A percentile compares a stretch with the other conserved stretches of the same genome.
These are phyloP conservation scores for Leptoclinus maculatus DNA, from an alignment of 2,797 vertebrate genomes.

Conservation along the genomic window DNA sequence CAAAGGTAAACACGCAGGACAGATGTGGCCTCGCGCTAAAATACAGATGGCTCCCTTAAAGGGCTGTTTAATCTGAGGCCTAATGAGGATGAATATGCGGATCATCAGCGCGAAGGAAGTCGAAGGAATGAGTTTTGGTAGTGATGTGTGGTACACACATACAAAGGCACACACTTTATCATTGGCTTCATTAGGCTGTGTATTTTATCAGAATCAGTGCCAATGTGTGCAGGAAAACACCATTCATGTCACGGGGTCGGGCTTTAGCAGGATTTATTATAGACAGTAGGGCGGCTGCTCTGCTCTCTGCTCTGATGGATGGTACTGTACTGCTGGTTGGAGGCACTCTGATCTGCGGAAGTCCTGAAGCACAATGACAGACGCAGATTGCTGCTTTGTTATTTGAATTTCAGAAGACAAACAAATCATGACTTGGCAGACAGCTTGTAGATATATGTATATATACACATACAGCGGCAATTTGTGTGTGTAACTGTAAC, in stretches of 20 bases:
- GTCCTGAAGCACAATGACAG: constrained; percentile 43
- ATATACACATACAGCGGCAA: neutral
- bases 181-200: constrained; percentile 72
- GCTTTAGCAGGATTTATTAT: constrained; percentile 76
- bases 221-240: constrained; percentile 73
- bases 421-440: constrained; percentile 47
- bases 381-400: constrained; percentile 52
- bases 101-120: constrained; percentile 71
- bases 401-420: constrained; percentile 53
- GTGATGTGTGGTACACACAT: constrained; percentile 40
- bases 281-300: constrained; percentile 61
- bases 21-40: constrained; percentile 84
- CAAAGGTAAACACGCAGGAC: constrained; percentile 77
- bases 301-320: constrained; percentile 61
- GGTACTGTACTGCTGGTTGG: constrained; percentile 36
- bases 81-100: constrained; percentile 85
- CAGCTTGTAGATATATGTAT: constrained; percentile 7
- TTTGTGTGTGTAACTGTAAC: constrained; percentile 19
- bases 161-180: constrained; percentile 54
- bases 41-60: constrained; percentile 81
- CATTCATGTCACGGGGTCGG: constrained; percentile 61
- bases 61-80: constrained; percentile 75
- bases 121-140: constrained; percentile 44
- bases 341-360: constrained; percentile 43
- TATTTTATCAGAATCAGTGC: constrained; percentile 76